Evolutionary conservation across 2,113 vertebrate species (phyloP), one percentile per base, ranked within the genome.

Genomic region (Chloropsis cyanopogon): DNA sequence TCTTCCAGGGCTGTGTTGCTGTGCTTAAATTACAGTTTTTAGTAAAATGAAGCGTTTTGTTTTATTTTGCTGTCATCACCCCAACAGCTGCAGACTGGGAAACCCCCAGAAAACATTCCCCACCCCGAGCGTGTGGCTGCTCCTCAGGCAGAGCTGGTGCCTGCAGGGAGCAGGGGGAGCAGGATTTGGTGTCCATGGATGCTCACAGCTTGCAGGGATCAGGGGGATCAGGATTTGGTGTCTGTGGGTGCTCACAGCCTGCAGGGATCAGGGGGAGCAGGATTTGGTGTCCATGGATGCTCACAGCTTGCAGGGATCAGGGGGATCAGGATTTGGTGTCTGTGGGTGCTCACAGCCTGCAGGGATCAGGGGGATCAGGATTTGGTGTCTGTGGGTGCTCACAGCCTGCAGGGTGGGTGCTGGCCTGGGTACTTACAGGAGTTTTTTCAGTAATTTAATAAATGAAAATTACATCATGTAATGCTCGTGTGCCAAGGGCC

Each of bases 121-220:
- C 3, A 0, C n/a, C 41, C 16, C 0, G 7, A 9, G 41, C 2
- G 29, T 37, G 37, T 2, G 1, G 29, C 42, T 65, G 60, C 37
- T 66, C 29, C 31, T 20, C 44, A 42, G 57, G 59, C 47, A 26
- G n/a, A n/a, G 35, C 11, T 1, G 33, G 13, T n/a, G 22, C 39
- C 54, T 41, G 65, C 54, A 26, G 15, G 10, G 33, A 37, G 22
- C 54, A 42, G 35, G 4, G 33, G 11, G 5, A 28, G 26, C 73
- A 61, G 75, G 46, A 7, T 24, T 31, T 49, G 44, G 33, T 2
- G 37, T 37, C 37, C 37, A 37, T 37, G 37, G 37, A 10, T 60
- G 50, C 47, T 53, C 49, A 22, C 14, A 16, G 5, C 9, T 39
- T 80, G 42, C 37, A 37, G 37, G 37, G 37, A 37, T 37, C 54